Evolutionary conservation across 2,888 invertebrate genomes (phyloP), one percentile per base, ranked within the genome.

Genomic region (Ormyrus labotus): DNA sequence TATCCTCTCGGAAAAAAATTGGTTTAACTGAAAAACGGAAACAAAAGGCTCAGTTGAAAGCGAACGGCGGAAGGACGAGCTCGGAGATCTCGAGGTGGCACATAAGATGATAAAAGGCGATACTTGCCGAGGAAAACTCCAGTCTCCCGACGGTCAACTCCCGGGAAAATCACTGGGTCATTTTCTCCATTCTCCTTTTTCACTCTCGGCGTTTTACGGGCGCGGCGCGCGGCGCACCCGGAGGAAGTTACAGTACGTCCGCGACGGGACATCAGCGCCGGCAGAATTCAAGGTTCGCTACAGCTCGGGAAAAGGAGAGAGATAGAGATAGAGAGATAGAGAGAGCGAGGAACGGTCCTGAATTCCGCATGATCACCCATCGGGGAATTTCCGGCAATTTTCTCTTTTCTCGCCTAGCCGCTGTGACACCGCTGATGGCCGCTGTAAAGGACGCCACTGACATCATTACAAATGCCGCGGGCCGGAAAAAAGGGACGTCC

Each of bases 381-480:
- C 58, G 61, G 74, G 72, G 76, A 80, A 82, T 76, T 72, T 76
- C 75, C 79, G 71, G 79, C 76, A 82, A 82, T 79, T 76, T 81
- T 73, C 80, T 77, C 60, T 47, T 61, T 60, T 47, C 68, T 45
- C 72, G 48, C 72, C 63, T 55, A 34, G 34, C 34, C 11, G 13
- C n/a, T 60, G 47, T 63, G 68, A 63, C 76, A 69, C n/a, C 58
- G 61, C 34, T 58, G 75, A 73, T 64, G 67, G 58, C 60, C 45
- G 51, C 51, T 50, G 60, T 60, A 75, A 63, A 75, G 58, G 47
- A 55, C 71, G 50, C 10, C 63, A 50, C 63, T 64, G 74, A 74
- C 74, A 57, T 74, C 67, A 74, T 74, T 74, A 74, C 74, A 74
- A 74, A 74, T 50, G 74, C 50, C 55, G 57, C 13, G 70, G 64